Conservation (phyloP, 1,140 invertebrate species). For the Cyphomyrmex costatus region DNA sequence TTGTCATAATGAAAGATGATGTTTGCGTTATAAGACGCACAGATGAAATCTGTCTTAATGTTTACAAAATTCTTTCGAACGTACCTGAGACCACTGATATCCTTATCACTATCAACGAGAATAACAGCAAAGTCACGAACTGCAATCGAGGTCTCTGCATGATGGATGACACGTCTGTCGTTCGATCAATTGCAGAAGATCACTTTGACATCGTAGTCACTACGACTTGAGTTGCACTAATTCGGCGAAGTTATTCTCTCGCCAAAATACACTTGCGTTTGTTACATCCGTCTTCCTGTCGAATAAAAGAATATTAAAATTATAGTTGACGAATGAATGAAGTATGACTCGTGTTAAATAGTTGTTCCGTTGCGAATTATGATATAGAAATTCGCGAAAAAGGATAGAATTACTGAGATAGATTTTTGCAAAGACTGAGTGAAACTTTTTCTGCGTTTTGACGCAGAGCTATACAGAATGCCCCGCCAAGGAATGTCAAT, state of each 20-base stretch:
- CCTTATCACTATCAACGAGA: slow-evolving; percentile 10
- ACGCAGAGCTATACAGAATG: not conserved
- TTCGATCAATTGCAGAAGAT: slow-evolving; percentile 33
- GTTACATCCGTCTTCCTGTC: slow-evolving; percentile 33
- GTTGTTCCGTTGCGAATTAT: not conserved
- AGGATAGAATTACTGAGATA: not conserved
- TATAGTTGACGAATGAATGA: not conserved
- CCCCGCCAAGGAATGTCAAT: slow-evolving; percentile 12
- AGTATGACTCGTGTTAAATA: not conserved
- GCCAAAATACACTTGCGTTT: slow-evolving; percentile 25
- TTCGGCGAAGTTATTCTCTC: slow-evolving; percentile 32
- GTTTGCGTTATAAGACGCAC: not conserved
- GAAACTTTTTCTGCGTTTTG: not conserved
- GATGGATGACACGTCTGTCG: slow-evolving; percentile 28
- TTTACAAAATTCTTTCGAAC: not conserved
- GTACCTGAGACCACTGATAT: slow-evolving; percentile 36
- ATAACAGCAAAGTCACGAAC: slow-evolving; percentile 35
- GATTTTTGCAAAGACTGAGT: slow-evolving; percentile 9
- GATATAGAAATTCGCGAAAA: not conserved
- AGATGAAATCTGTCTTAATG: slow-evolving; percentile 6
- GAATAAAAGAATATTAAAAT: not conserved
- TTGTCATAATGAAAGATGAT: slow-evolving; percentile 8
- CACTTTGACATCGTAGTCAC: slow-evolving; percentile 46
- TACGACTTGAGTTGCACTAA: slow-evolving; percentile 21
- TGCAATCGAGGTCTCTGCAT: slow-evolving; percentile 38